A percentile compares a stretch with the other conserved stretches of the same genome.
Conservation (phyloP, 2,113 vertebrate species). For the Nannobrachium achirus region DNA sequence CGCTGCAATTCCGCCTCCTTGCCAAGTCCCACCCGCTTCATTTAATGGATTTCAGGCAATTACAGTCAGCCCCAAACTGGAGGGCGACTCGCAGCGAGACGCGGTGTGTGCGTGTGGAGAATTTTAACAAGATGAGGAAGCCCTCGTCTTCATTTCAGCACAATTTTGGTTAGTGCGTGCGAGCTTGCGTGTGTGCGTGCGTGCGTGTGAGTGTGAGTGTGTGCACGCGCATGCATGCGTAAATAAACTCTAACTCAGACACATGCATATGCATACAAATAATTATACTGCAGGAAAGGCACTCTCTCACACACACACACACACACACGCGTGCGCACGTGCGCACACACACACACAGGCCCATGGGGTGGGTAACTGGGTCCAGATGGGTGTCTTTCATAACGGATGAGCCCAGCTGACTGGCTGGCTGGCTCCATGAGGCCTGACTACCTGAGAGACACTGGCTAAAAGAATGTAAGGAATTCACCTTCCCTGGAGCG, state of each 20-base stretch:
- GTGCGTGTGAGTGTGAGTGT: conserved; percentile 13
- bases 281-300: background rate
- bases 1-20: conserved; percentile 42
- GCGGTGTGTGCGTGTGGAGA: conserved; percentile 52
- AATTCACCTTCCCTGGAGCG: conserved; percentile 68
- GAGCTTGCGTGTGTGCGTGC: background rate
- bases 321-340: conserved; percentile 46
- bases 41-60: conserved; percentile 77
- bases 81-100: conserved; percentile 50
- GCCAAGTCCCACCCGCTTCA: conserved; percentile 45
- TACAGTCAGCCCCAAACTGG: conserved; percentile 62
- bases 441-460: conserved; percentile 68
- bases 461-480: conserved; percentile 68
- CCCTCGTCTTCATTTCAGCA: conserved; percentile 50
- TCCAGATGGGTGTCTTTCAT: conserved; percentile 69
- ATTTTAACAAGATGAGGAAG: conserved; percentile 78
- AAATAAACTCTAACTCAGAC: conserved; percentile 23
- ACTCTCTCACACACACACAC: conserved; percentile 8
- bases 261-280: conserved; percentile 8
- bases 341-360: conserved; percentile 9
- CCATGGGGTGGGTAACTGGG: conserved; percentile 68
- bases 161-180: background rate
- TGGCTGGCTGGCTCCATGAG: conserved; percentile 56
- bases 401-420: conserved; percentile 74
- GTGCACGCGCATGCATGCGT: conserved; percentile 21